Conservation (phyloP, 2,797 vertebrate species). For the Fringilla coelebs region DNA sequence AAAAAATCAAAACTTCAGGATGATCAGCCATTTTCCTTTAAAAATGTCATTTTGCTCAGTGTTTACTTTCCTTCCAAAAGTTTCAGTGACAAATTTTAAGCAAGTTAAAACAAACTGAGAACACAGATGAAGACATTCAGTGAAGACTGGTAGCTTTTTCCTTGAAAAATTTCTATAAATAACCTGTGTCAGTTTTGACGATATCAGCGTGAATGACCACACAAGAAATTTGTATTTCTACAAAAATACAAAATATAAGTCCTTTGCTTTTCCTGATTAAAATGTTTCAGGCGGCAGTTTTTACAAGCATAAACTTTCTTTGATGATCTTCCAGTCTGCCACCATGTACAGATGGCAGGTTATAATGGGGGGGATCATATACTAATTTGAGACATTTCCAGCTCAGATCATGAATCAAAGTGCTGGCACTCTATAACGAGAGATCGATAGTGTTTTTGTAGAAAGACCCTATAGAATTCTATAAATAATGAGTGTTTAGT, state of each 20-base stretch:
- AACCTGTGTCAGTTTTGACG: neutral
- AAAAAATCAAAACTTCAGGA: neutral
- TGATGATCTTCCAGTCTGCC: neutral
- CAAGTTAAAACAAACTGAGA: neutral
- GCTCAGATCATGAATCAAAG: conserved; percentile 54
- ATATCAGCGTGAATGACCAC: neutral
- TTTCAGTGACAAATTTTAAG: neutral
- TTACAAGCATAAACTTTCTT: neutral
- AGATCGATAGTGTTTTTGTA: conserved; percentile 52
- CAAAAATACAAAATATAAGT: neutral
- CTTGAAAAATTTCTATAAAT: neutral
- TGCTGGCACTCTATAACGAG: conserved; percentile 35
- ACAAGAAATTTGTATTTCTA: neutral
- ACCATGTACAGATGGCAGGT: neutral
- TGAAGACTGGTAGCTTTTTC: neutral
- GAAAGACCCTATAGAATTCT: conserved; percentile 58
- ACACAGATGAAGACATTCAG: neutral
- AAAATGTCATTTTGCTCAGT: neutral
- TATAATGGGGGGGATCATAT: neutral
- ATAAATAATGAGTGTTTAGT: conserved; percentile 66
- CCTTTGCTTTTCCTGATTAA: neutral
- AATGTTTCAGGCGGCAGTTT: neutral
- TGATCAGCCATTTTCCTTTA: neutral
- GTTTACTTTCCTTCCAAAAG: neutral
- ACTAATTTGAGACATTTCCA: conserved; percentile 23